Conservation (phyloP, 2,797 vertebrate species). For the Craterocephalus amniculus region DNA sequence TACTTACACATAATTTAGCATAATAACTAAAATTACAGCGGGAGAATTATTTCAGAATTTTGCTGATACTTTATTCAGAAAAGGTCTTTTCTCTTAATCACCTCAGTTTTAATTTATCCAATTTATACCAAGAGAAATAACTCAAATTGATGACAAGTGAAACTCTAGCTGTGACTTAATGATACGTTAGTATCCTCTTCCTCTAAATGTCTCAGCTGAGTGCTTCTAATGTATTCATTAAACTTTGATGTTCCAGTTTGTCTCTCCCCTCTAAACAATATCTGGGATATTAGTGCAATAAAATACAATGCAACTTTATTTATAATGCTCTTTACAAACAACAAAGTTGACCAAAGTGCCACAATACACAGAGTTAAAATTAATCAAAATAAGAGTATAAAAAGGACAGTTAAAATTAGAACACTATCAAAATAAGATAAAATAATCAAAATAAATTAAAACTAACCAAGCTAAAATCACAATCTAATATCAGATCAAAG, state of each 20-base stretch:
- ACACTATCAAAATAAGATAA: too few species aligned
- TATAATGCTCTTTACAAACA: too few species aligned
- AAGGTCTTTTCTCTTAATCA: not conserved
- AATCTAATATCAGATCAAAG: too few species aligned
- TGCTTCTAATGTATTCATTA: constrained; percentile 10
- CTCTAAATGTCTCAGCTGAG: not conserved
- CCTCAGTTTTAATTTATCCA: not conserved
- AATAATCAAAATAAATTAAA: too few species aligned
- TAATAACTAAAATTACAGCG: too few species aligned
- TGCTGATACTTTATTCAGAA: not conserved
- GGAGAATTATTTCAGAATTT: not conserved
- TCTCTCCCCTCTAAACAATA: not conserved
- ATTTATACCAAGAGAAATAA: not conserved
- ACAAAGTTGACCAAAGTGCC: too few species aligned
- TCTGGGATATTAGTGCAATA: not conserved
- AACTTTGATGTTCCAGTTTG: not conserved
- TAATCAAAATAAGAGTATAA: too few species aligned
- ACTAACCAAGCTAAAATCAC: too few species aligned
- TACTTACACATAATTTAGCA: too few species aligned
- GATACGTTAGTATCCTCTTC: not conserved
- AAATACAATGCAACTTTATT: too few species aligned
- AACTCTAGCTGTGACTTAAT: not conserved
- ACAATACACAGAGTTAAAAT: too few species aligned
- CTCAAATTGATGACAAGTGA: not conserved
- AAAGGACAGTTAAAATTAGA: too few species aligned